Conservation (phyloP, 2,888 invertebrate genomes). For the Zygaena filipendulae region DNA sequence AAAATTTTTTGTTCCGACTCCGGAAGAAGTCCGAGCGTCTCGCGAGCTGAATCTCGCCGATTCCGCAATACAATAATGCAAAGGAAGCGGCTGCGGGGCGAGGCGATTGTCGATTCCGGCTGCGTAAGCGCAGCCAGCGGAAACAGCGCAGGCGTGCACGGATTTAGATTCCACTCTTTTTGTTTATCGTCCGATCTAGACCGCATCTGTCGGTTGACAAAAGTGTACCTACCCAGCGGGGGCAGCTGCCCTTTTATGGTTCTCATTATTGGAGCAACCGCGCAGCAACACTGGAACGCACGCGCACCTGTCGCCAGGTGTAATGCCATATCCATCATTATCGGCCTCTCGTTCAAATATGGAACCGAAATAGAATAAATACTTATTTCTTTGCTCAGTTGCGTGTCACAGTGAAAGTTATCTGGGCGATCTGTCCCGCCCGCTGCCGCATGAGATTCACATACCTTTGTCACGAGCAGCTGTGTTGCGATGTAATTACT, state of each 20-base stretch:
- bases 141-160: conserved; percentile 48
- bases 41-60: too few relatives aligned
- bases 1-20: too few relatives aligned
- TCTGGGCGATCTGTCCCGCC: too few relatives aligned
- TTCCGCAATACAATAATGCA: conserved; percentile 50
- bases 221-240: too few relatives aligned
- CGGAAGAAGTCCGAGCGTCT: too few relatives aligned
- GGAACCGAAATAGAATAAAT: too few relatives aligned
- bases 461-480: conserved; percentile 29
- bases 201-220: conserved; percentile 59
- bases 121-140: conserved; percentile 41
- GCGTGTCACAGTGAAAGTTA: conserved; percentile 44
- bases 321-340: conserved; percentile 14
- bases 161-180: conserved; percentile 58
- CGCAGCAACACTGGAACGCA: conserved; percentile 28
- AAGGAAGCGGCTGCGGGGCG: conserved; percentile 54
- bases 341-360: too few relatives aligned
- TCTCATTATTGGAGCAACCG: conserved; percentile 38
- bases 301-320: conserved; percentile 63
- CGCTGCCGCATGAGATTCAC: conserved; percentile 36
- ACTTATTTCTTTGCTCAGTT: conserved; percentile 26
- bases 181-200: conserved; percentile 59
- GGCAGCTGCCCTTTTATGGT: conserved; percentile 55
- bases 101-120: conserved; percentile 58
- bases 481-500: conserved; percentile 43